Base-by-base conservation (phyloP, 1,140 invertebrate genomes). In the Macrobrachium rosenbergii region DNA sequence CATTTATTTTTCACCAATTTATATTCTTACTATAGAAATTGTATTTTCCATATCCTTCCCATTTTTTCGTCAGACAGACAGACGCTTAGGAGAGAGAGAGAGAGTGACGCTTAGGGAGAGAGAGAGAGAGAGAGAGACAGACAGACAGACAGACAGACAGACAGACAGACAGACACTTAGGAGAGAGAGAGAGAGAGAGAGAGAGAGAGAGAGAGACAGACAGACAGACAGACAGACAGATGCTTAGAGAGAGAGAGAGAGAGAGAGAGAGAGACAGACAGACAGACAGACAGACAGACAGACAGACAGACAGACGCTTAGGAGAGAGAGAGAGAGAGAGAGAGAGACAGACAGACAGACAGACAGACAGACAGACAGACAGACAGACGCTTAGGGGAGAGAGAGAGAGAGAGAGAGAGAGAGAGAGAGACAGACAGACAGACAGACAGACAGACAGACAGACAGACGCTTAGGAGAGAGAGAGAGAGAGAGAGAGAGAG, bases 141-240 rank as follows among this genome's bases (percentile, higher is more conserved):
- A 45, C 17, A n/a, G 28, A 19, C 12, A 19, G 52, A 23, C 8
- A 43, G 52, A 43, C 5, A 73, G n/a, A 73, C 3, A 73, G 52
- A 10, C n/a, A 10, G 12, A 72, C 2, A 28, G n/a, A 16, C 23
- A 72, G 69, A 72, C 21, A 11, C 2, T 45, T 28, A 73, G 72
- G 52, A 73, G 16, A 45, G 52, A 75, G n/a, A 45, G 52, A 19
- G 52, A 23, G 21, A 17, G 28, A 75, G 19, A 75, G 19, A 17
- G 2, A 75, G 72, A 75, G 52, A 2, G 11, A 45, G 8, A 45
- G 52, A 45, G 72, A 75, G 72, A 72, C 21, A 72, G 69, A 72
- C 21, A 72, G 69, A 72, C 21, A 72, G 69, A 72, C 21, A 72
- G 69, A 72, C 21, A 72, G 69, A 72, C 21, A 72, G 69, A n/a